Evolutionary conservation across 2,797 vertebrate species (phyloP), one percentile per base, ranked within the genome.

Genomic region (Poecilia velifera): DNA sequence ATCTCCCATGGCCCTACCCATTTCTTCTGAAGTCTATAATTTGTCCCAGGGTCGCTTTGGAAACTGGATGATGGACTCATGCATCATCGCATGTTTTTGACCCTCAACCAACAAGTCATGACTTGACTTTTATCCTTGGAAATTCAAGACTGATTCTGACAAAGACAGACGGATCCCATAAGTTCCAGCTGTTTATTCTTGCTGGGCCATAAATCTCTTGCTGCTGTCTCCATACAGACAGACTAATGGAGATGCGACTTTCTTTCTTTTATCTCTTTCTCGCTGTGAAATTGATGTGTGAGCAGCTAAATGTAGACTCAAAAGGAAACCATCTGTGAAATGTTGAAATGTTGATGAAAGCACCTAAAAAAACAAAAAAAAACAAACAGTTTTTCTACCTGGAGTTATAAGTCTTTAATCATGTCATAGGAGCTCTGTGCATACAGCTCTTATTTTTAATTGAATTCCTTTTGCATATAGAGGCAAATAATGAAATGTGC

Each of bases 101-200:
- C 80, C 78, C 76, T 64, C 83, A 72, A 41, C 81, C 82, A 12
- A 82, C 72, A 49, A 82, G 47, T 89, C 31, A 25, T 59, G 74
- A 82, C 82, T 86, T 43, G 6, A 76, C 77, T 83, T 86, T 86
- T 78, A 86, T 90, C 82, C 77, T 80, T 74, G 85, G 62, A 79
- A 76, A 78, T 86, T 86, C 78, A 76, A 86, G 84, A 87, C 88
- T 81, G 73, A 68, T 83, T 59, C 76, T 93, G 89, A 93, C 87
- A 86, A 81, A 88, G 91, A 90, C 88, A 70, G 87, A 93, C 78
- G 28, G 82, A 76, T 85, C 85, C 85, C 84, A 91, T 93, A 92
- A 88, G 84, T 90, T 93, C 87, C 90, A 90, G 91, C 89, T 94
- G 93, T 93, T 95, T 91, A 86, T 90, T 87, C 85, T 91, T 64